These are phyloP conservation scores for Menura novaehollandiae DNA, from an alignment of 2,113 vertebrate genomes.

Conservation along the genomic window DNA sequence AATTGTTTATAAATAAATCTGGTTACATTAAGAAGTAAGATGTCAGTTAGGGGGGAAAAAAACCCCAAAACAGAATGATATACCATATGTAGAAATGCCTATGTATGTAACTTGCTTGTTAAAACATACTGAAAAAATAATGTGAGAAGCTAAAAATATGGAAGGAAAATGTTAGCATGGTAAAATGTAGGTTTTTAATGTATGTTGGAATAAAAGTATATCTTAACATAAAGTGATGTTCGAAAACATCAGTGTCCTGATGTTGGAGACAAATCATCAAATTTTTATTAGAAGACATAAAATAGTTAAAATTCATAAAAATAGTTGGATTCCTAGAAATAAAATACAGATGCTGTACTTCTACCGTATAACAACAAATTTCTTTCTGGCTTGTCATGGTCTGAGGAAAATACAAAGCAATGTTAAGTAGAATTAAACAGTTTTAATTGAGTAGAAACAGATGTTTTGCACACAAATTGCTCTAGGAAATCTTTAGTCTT, in stretches of 20 bases:
- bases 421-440: background rate
- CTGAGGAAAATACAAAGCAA: background rate
- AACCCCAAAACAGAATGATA: rapidly evolving
- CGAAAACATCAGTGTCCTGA: background rate
- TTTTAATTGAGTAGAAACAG: background rate
- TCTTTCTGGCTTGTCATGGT: background rate
- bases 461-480: background rate
- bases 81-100: background rate
- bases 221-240: background rate
- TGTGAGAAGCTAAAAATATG: background rate
- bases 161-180: background rate
- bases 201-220: background rate
- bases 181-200: background rate
- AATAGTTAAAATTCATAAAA: background rate
- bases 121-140: background rate
- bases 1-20: background rate
- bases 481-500: conserved; percentile 9
- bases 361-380: background rate
- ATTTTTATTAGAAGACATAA: background rate
- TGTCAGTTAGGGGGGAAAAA: background rate
- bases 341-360: background rate
- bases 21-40: background rate
- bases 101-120: background rate
- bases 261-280: background rate
- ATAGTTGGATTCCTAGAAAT: background rate